Evolutionary conservation across 2,797 vertebrate species (phyloP).

Genomic region (Helostoma temminkii): DNA sequence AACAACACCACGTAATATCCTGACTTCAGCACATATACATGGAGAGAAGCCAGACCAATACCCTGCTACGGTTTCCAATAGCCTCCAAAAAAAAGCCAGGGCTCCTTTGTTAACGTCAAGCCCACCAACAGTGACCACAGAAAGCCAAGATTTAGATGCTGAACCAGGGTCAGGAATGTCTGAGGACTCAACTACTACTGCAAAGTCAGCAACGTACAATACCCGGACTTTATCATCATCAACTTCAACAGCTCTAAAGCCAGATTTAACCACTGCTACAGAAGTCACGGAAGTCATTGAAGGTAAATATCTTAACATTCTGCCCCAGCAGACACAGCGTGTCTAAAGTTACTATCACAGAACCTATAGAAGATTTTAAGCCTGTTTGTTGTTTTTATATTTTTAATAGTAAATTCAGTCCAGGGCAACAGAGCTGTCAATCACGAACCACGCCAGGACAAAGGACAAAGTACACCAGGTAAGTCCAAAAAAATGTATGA

Average conservation of each 20-base stretch:
- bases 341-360: too few relatives aligned
- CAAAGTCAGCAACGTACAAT: too few relatives aligned
- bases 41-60: neutral
- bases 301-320: neutral
- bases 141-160: neutral
- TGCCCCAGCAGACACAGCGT: too few relatives aligned
- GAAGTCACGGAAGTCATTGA: too few relatives aligned
- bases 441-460: rapidly evolving
- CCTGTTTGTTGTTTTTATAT: neutral
- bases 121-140: rapidly evolving
- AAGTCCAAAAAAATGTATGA: constrained; percentile 39
- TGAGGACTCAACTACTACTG: too few relatives aligned
- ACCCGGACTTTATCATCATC: too few relatives aligned
- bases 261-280: too few relatives aligned
- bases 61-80: neutral
- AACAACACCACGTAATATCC: too few relatives aligned
- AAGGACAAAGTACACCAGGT: constrained; percentile 64
- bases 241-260: too few relatives aligned
- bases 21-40: too few relatives aligned
- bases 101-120: neutral
- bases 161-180: neutral
- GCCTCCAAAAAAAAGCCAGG: neutral
- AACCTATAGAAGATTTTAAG: too few relatives aligned
- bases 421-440: rapidly evolving
- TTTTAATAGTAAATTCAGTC: too few relatives aligned